Percentiles rank a stretch among this genome's conserved stretches.
These are phyloP conservation scores for Drosophila mauritiana DNA, from an alignment of 1,140 invertebrate genomes.

Conservation along the genomic window DNA sequence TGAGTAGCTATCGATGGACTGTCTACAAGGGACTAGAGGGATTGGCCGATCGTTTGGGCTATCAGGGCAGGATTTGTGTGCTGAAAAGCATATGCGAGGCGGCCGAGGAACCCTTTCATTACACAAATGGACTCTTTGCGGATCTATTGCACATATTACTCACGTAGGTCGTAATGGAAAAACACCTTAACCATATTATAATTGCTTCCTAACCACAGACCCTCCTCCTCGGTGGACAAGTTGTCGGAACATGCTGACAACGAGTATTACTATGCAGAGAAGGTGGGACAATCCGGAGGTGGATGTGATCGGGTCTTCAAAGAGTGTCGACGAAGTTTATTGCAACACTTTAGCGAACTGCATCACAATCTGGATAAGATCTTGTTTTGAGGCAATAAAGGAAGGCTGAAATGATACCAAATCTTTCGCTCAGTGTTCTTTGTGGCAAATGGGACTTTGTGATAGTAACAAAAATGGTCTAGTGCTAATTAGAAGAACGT, in stretches of 20 bases:
- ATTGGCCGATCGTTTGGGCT: slow-evolving; percentile 85
- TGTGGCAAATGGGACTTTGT: slow-evolving; percentile 6
- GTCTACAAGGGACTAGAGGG: slow-evolving; percentile 75
- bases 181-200: neutral
- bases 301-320: slow-evolving; percentile 87
- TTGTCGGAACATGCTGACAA: slow-evolving; percentile 88
- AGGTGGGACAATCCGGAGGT: slow-evolving; percentile 86
- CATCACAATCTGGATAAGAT: slow-evolving; percentile 61
- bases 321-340: slow-evolving; percentile 86
- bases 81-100: slow-evolving; percentile 91
- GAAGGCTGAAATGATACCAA: slow-evolving; percentile 13
- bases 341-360: slow-evolving; percentile 68
- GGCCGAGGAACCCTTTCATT: slow-evolving; percentile 88
- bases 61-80: slow-evolving; percentile 89
- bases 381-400: slow-evolving; percentile 61
- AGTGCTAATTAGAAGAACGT: slow-evolving; percentile 69
- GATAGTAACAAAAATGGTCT: slow-evolving; percentile 8
- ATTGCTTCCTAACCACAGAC: slow-evolving; percentile 81
- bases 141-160: slow-evolving; percentile 90
- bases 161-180: slow-evolving; percentile 86
- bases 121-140: slow-evolving; percentile 88
- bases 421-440: slow-evolving; percentile 36
- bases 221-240: slow-evolving; percentile 87
- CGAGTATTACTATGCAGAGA: slow-evolving; percentile 89
- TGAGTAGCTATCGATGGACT: slow-evolving; percentile 79